A percentile compares a stretch with the other conserved stretches of the same genome.
These are phyloP conservation scores for Coregonus clupeaformis DNA, from an alignment of 2,113 vertebrate genomes.

Conservation along the genomic window DNA sequence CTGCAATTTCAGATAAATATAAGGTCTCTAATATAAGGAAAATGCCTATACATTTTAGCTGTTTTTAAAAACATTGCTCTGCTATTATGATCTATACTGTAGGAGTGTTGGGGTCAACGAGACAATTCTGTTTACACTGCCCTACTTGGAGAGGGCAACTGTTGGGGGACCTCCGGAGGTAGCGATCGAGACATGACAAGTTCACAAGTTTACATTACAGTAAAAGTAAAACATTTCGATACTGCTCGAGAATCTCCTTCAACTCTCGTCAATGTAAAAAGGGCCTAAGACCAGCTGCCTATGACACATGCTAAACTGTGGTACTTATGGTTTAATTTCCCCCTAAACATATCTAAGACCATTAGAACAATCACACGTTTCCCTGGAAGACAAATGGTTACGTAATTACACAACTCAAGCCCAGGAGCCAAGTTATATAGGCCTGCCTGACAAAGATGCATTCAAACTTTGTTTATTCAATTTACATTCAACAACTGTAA, in stretches of 20 bases:
- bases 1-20: too few relatives aligned
- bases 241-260: too few relatives aligned
- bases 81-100: too few relatives aligned
- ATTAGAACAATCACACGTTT: background rate
- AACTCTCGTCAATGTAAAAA: background rate
- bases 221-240: background rate
- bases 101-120: too few relatives aligned
- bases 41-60: too few relatives aligned
- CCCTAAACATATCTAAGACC: background rate
- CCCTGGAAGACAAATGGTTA: background rate
- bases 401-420: background rate
- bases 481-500: slow-evolving; percentile 27
- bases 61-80: too few relatives aligned
- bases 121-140: background rate
- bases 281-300: background rate
- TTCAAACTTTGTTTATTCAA: slow-evolving; percentile 26
- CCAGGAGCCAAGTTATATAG: background rate
- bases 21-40: too few relatives aligned
- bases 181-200: background rate
- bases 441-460: background rate
- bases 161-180: background rate
- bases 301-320: background rate
- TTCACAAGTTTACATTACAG: background rate
- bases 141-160: background rate
- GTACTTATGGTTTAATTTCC: background rate